Conservation (phyloP, 2,888 invertebrate genomes). For the Coelogynopora nodosa region DNA sequence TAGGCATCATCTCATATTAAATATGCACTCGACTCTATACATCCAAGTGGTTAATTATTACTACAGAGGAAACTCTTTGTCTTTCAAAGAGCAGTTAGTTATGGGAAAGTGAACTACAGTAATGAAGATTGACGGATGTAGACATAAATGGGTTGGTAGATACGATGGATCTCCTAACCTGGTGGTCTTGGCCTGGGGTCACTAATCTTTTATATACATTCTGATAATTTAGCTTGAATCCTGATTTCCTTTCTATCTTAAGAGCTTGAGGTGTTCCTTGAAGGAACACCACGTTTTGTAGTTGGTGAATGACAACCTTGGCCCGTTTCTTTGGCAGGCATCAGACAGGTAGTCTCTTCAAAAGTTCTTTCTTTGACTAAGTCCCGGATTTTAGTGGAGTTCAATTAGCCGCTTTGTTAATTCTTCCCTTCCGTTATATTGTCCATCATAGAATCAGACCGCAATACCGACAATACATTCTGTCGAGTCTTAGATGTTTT, state of each 20-base stretch:
- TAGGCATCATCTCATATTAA: neutral
- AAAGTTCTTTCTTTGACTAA: neutral
- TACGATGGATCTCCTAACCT: neutral
- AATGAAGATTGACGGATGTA: neutral
- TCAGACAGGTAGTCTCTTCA: neutral
- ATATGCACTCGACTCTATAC: neutral
- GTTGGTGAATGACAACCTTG: neutral
- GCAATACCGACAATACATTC: too few species aligned
- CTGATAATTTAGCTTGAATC: neutral
- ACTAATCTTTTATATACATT: neutral
- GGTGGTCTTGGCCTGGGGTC: neutral
- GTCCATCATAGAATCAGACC: neutral
- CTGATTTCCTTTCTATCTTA: neutral
- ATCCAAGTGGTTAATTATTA: neutral
- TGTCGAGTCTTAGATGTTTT: too few species aligned
- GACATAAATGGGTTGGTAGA: neutral
- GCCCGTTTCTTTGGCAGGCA: neutral
- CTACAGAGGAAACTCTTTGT: neutral
- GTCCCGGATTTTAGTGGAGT: neutral
- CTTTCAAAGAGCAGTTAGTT: neutral
- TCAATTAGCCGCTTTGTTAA: neutral
- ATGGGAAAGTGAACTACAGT: neutral
- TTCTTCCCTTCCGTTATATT: neutral
- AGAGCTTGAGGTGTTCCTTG: neutral
- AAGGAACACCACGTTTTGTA: neutral